Percentiles rank a stretch among this genome's conserved stretches.
phyloP scores from a whole-genome alignment of 2,888 invertebrate genomes.

The Lapara coniferarum region DNA sequence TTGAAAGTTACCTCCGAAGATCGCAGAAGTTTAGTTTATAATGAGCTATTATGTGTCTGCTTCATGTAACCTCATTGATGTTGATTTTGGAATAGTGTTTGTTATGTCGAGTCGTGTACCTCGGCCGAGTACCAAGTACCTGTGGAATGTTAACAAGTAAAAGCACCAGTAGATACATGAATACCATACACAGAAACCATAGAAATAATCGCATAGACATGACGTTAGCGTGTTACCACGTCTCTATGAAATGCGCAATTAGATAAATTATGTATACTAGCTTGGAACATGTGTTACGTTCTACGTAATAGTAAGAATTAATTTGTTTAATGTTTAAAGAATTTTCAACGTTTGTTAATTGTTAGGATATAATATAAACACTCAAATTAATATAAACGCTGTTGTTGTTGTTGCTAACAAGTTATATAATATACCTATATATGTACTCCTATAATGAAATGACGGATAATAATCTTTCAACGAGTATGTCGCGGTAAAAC shows the following conservation, averaged over 20 bases:
- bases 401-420: constrained; percentile 83
- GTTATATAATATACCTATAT: constrained; percentile 70
- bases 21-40: constrained; percentile 10
- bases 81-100: constrained; percentile 3
- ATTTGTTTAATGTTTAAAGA: constrained; percentile 20
- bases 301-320: constrained; percentile 12
- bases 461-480: constrained; percentile 54
- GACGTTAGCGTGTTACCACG: constrained; percentile 40
- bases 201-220: constrained; percentile 50
- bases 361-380: constrained; percentile 67
- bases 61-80: not conserved
- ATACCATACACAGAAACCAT: constrained; percentile 55
- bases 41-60: not conserved
- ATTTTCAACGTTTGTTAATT: constrained; percentile 43
- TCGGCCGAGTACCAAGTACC: constrained; percentile 18
- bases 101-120: not conserved
- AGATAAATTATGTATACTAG: constrained; percentile 22
- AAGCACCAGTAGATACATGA: constrained; percentile 64
- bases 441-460: constrained; percentile 66
- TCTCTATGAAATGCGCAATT: constrained; percentile 34
- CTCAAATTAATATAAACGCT: constrained; percentile 77
- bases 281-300: constrained; percentile 8
- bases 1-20: constrained; percentile 9
- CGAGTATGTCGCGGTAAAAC: constrained; percentile 53
- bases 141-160: not conserved